These are phyloP conservation scores for Drosophila merina DNA, from an alignment of 2,888 invertebrate species.

Conservation along the genomic window DNA sequence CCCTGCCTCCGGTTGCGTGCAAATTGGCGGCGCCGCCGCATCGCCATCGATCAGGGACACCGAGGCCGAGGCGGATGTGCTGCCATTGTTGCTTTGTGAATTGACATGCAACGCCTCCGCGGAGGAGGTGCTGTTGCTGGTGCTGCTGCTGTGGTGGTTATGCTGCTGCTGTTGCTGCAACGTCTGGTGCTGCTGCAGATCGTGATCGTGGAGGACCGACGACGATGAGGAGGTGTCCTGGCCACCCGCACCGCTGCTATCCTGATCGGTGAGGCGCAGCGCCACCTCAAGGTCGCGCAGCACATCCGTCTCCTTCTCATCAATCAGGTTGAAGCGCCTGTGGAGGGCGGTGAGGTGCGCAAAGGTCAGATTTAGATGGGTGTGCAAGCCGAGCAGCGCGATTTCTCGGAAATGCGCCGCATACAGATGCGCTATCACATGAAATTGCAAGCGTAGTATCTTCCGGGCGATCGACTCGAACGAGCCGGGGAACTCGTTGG, in stretches of 20 bases:
- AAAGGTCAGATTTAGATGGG: conserved; percentile 98
- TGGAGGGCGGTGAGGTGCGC: conserved; percentile 95
- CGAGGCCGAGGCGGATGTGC: conserved; percentile 49
- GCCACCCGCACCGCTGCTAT: conserved; percentile 56
- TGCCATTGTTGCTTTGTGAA: conserved; percentile 66
- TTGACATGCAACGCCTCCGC: conserved; percentile 74
- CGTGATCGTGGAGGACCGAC: conserved; percentile 32
- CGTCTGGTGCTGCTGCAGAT: conserved; percentile 25
- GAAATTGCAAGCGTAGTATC: conserved; percentile 97
- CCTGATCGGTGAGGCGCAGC: conserved; percentile 87
- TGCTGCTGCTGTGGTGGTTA: conserved; percentile 58
- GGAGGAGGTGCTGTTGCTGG: conserved; percentile 53
- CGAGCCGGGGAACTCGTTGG: conserved; percentile 96
- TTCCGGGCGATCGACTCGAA: conserved; percentile 98
- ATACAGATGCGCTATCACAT: conserved; percentile 99
- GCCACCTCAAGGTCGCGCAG: conserved; percentile 95
- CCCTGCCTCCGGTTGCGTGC: conserved; percentile 84
- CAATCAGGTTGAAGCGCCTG: conserved; percentile 95
- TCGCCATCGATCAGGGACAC: conserved; percentile 78
- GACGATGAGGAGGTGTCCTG: conserved; percentile 27
- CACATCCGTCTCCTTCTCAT: conserved; percentile 97
- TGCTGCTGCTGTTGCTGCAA: conserved; percentile 49
- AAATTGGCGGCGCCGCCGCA: conserved; percentile 81
- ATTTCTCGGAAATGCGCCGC: conserved; percentile 98
- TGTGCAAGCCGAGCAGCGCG: conserved; percentile 95